These are phyloP conservation scores for Lycaon pictus DNA, from an alignment of 2,113 vertebrate genomes.

Conservation along the genomic window DNA sequence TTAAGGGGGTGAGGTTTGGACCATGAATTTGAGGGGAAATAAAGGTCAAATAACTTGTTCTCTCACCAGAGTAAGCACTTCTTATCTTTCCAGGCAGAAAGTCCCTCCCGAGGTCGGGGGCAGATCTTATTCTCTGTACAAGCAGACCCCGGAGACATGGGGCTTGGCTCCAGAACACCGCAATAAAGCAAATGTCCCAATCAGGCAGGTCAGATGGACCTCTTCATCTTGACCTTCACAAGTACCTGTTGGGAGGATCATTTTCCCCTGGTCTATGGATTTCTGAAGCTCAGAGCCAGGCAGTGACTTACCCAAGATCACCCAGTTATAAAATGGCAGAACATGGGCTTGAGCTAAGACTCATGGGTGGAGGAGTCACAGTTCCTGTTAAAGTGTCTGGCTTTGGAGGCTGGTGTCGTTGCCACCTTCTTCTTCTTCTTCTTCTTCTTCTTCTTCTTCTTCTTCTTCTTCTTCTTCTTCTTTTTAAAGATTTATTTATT, in stretches of 20 bases:
- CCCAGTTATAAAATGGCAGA: not conserved
- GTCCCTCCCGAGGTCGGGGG: not conserved
- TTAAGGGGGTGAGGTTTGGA: not conserved
- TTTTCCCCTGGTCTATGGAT: not conserved
- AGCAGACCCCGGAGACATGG: rapidly evolving
- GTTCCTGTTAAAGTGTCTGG: not conserved
- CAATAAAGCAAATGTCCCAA: not conserved
- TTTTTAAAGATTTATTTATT: not conserved
- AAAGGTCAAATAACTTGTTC: not conserved
- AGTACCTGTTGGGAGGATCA: not conserved
- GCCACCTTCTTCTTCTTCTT: too few relatives aligned
- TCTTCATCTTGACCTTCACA: not conserved
- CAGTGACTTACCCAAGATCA: not conserved
- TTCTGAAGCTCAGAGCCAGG: not conserved
- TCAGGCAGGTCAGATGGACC: not conserved
- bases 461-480: not conserved
- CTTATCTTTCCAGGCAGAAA: not conserved
- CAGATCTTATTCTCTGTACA: not conserved
- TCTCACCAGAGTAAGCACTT: not conserved
- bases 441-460: not conserved
- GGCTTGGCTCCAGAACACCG: not conserved
- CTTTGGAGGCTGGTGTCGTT: not conserved
- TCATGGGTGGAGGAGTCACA: too few relatives aligned
- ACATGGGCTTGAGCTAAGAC: not conserved
- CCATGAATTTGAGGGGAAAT: not conserved